These are phyloP conservation scores for Bryconaethiops microstoma DNA, from an alignment of 2,797 vertebrate genomes.

Conservation along the genomic window DNA sequence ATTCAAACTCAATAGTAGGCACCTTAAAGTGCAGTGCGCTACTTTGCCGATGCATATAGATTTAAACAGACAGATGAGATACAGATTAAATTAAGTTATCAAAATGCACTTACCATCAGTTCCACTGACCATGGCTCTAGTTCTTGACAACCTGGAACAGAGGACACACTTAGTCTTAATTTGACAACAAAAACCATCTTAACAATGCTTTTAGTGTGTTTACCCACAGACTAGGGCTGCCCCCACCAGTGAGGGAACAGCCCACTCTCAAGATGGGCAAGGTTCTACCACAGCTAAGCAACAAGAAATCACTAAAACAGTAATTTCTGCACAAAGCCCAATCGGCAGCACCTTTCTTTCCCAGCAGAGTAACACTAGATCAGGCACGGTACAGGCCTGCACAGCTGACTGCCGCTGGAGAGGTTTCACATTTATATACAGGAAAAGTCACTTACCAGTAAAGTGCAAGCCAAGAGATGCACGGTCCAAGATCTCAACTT, in stretches of 20 bases:
- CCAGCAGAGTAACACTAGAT: slow-evolving; percentile 68
- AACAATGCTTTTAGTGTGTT: slow-evolving; percentile 35
- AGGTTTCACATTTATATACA: background rate
- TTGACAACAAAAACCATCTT: too few relatives aligned
- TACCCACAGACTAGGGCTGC: slow-evolving; percentile 60
- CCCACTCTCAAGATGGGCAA: slow-evolving; percentile 60
- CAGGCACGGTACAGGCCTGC: slow-evolving; percentile 57
- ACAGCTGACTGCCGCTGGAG: slow-evolving; percentile 63
- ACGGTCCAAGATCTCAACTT: background rate
- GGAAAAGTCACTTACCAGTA: background rate
- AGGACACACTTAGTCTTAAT: background rate
- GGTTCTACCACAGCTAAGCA: slow-evolving; percentile 28
- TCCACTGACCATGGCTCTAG: background rate
- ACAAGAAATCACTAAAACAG: slow-evolving; percentile 60
- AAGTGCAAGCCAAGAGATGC: background rate
- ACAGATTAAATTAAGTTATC: too few relatives aligned
- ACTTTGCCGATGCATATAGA: too few relatives aligned
- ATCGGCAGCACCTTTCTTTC: slow-evolving; percentile 48
- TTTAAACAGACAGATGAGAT: too few relatives aligned
- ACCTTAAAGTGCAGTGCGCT: too few relatives aligned
- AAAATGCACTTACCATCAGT: too few relatives aligned
- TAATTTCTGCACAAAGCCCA: slow-evolving; percentile 20
- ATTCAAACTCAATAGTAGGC: too few relatives aligned
- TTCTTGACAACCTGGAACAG: background rate
- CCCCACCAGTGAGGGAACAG: slow-evolving; percentile 40